A percentile compares a stretch with the other conserved stretches of the same genome.
Evolutionary conservation across 2,113 vertebrate genomes (phyloP).

Genomic region (Amphiprion percula): DNA sequence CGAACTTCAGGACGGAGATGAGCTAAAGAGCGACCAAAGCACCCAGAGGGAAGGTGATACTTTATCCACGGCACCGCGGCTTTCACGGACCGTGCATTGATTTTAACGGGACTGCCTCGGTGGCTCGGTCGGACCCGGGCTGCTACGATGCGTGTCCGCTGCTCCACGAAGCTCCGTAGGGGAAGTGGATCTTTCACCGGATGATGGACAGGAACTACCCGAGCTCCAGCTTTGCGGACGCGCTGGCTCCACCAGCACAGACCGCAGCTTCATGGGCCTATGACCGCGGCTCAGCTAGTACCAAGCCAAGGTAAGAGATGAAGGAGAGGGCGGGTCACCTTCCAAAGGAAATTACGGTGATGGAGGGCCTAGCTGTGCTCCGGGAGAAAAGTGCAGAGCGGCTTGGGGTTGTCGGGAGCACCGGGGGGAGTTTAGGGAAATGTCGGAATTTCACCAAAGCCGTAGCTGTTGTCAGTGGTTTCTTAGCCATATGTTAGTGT

Average conservation of each 20-base stretch:
- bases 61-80: slow-evolving; percentile 42
- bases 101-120: slow-evolving; percentile 57
- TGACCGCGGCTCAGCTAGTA: slow-evolving; percentile 86
- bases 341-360: slow-evolving; percentile 85
- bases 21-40: slow-evolving; percentile 22
- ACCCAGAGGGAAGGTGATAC: slow-evolving; percentile 26
- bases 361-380: slow-evolving; percentile 73
- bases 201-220: slow-evolving; percentile 96
- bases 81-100: not conserved
- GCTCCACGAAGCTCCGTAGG: slow-evolving; percentile 78
- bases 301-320: slow-evolving; percentile 90
- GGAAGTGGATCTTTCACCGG: slow-evolving; percentile 84
- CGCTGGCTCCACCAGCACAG: slow-evolving; percentile 87
- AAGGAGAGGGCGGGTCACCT: slow-evolving; percentile 79
- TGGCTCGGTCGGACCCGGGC: slow-evolving; percentile 54
- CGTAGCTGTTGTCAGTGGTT: slow-evolving; percentile 26
- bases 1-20: slow-evolving; percentile 54
- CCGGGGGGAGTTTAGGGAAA: not conserved
- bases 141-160: slow-evolving; percentile 82
- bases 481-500: slow-evolving; percentile 25
- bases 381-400: not conserved
- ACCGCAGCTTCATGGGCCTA: slow-evolving; percentile 92
- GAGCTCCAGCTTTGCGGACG: slow-evolving; percentile 90
- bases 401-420: slow-evolving; percentile 16
- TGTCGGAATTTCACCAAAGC: not conserved